These are phyloP conservation scores for Solea senegalensis DNA, from an alignment of 2,113 vertebrate genomes.

Conservation along the genomic window DNA sequence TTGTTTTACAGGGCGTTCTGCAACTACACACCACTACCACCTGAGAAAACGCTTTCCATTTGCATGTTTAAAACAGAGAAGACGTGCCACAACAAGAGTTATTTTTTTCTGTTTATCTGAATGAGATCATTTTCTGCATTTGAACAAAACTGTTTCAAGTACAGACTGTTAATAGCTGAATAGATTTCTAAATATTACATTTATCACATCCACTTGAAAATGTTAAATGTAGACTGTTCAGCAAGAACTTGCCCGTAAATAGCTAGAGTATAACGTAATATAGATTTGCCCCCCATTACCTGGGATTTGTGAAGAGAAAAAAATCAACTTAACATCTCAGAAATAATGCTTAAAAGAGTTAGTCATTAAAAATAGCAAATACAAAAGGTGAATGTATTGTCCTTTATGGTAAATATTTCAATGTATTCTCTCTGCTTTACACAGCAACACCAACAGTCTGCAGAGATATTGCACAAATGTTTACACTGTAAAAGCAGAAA, in stretches of 20 bases:
- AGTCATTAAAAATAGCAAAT: conserved; percentile 30
- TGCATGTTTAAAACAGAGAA: no score
- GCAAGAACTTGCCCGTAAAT: conserved; percentile 17
- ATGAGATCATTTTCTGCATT: conserved; percentile 37
- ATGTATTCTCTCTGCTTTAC: conserved; percentile 28
- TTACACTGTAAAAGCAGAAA: conserved; percentile 72
- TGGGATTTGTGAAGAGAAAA: neutral
- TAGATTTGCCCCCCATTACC: neutral
- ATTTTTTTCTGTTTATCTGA: conserved; percentile 30
- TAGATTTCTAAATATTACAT: conserved; percentile 33
- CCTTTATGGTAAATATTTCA: conserved; percentile 19
- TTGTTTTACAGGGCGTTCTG: conserved; percentile 1
- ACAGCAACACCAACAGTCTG: conserved; percentile 45
- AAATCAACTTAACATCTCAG: neutral
- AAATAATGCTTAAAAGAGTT: conserved; percentile 33
- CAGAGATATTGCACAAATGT: conserved; percentile 71
- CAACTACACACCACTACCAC: neutral
- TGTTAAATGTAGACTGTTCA: conserved; percentile 21
- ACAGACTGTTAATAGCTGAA: conserved; percentile 25
- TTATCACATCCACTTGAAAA: conserved; percentile 36
- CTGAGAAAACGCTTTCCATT: neutral
- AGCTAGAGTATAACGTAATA: conserved; percentile 17
- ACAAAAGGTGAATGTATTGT: conserved; percentile 44
- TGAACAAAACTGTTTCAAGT: conserved; percentile 22
- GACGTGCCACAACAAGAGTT: neutral